Percentiles rank a stretch among this genome's conserved stretches.
Evolutionary conservation across 2,888 invertebrate species (phyloP).

Genomic region (Tenodera sinensis): DNA sequence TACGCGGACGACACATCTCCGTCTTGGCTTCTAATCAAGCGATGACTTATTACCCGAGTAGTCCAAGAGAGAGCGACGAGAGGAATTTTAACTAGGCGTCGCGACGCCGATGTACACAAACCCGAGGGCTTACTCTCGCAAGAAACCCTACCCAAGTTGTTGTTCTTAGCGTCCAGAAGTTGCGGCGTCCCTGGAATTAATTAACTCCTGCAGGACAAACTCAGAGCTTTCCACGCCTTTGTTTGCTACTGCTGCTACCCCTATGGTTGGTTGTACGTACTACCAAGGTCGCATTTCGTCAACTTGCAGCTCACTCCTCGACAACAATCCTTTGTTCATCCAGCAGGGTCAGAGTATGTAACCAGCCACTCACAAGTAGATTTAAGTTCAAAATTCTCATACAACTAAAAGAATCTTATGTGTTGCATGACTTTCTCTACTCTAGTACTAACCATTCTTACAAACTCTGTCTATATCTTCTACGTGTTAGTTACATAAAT

Average conservation of each 20-base stretch:
- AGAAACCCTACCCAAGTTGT: neutral
- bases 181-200: conserved; percentile 1
- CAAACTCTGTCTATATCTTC: no score
- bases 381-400: no score
- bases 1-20: conserved; percentile 42
- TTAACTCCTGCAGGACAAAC: neutral
- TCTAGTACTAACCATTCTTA: no score
- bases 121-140: neutral
- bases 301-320: no score
- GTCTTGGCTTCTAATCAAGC: conserved; percentile 32
- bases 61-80: neutral
- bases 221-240: neutral
- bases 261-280: no score
- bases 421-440: no score
- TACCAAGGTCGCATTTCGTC: neutral
- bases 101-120: neutral
- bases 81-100: conserved; percentile 26
- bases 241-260: neutral
- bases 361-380: no score
- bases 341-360: no score
- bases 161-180: neutral
- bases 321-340: no score
- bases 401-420: no score
- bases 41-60: conserved; percentile 32
- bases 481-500: no score